Evolutionary conservation across 2,888 invertebrate genomes (phyloP).

Genomic region (Apoda limacodes): DNA sequence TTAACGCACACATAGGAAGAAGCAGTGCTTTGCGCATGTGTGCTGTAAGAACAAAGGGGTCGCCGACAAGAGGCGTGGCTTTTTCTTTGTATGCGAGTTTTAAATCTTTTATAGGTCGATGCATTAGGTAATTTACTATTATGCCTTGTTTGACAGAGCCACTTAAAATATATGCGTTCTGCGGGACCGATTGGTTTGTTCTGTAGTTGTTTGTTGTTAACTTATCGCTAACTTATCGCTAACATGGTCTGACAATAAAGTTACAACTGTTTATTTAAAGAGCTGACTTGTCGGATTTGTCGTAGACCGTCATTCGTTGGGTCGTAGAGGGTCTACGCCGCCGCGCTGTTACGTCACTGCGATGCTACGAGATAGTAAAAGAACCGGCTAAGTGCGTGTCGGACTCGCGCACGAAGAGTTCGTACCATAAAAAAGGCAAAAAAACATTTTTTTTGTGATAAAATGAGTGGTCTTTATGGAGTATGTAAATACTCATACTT

Average conservation of each 20-base stretch:
- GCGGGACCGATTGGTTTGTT: not conserved
- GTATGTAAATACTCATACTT: no score
- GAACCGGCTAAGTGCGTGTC: no score
- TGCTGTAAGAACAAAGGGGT: slow-evolving; percentile 43
- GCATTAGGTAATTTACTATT: slow-evolving; percentile 61
- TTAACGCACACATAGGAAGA: slow-evolving; percentile 32
- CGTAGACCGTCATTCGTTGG: slow-evolving; percentile 1
- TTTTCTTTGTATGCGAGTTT: slow-evolving; percentile 29
- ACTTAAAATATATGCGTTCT: not conserved
- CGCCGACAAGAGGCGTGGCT: slow-evolving; percentile 38
- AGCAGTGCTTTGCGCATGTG: slow-evolving; percentile 38
- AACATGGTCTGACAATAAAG: no score
- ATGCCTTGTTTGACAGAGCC: not conserved
- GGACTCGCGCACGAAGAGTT: no score
- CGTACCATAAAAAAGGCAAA: no score
- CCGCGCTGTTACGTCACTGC: not conserved
- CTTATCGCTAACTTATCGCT: no score
- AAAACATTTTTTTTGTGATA: no score
- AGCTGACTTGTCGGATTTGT: slow-evolving; percentile 1
- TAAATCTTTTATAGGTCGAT: slow-evolving; percentile 68
- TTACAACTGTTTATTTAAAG: no score
- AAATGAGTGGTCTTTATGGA: no score
- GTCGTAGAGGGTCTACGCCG: not conserved
- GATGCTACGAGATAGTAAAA: not conserved
- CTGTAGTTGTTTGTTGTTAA: no score